Base-by-base conservation (phyloP, 2,113 vertebrate genomes). In the Otus sunia region DNA sequence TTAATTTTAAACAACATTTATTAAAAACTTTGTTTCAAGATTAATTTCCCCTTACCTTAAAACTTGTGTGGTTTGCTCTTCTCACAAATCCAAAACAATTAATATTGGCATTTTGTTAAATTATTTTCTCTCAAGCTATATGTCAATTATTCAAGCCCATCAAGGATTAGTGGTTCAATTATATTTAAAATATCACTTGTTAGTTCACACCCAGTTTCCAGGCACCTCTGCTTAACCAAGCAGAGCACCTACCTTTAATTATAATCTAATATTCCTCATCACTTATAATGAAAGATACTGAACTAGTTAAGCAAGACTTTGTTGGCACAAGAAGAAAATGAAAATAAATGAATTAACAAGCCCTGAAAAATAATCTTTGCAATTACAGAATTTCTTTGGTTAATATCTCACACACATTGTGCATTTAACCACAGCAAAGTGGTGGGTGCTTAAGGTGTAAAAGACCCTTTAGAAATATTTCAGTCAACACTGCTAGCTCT, bases 11-110 rank as follows among this genome's bases (percentile, higher is more conserved):
- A 25, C 55, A 73, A 18, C 6, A 12, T 86, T 94, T 96, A 49
- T 55, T 79, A 26, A 94, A 96, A 94, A 97, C 80, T 97, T 97
- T 97, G 97, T 97, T 97, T 96, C 71, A 91, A 87, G 75, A 91
- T 95, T 72, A 96, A 96, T 97, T 97, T 97, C 92, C 77, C 87
- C 52, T 88, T 75, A 29, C 62, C 89, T 97, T 88, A 53, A 56
- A 69, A 85, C 43, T 60, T 71, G 62, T 49, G 45, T 78, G 84
- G 58, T 53, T 94, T 83, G 49, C 39, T 92, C n/a, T 84, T 79
- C 77, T 91, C 49, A n/a, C 59, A 88, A 79, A 84, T 37, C 30
- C 62, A 41, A 86, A 94, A 23, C 90, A 96, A 50, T 90, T 86
- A 73, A 80, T 76, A 53, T 11, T 77, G 67, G 21, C 55, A 74